Evolutionary conservation across 2,888 invertebrate species (phyloP).

Genomic region (Halocaridina rubra): DNA sequence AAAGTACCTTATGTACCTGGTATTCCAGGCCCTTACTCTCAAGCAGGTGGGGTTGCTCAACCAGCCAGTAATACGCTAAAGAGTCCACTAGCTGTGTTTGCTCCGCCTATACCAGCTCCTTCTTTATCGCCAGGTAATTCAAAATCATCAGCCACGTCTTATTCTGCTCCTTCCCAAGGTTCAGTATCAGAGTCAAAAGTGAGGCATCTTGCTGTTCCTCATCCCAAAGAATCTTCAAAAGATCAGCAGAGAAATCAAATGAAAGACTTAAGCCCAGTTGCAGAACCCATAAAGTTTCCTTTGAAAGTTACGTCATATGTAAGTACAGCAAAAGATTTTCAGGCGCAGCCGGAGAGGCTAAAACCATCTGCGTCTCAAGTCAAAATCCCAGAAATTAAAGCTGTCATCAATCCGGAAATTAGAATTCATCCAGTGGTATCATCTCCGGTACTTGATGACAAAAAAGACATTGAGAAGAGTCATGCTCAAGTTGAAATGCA

Average conservation of each 20-base stretch:
- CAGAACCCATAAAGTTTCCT: background rate
- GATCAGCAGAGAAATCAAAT: slow-evolving; percentile 24
- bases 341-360: background rate
- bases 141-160: background rate
- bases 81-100: background rate
- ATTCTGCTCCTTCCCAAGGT: background rate
- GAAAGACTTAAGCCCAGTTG: slow-evolving; percentile 7
- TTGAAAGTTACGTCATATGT: background rate
- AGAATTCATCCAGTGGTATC: slow-evolving; percentile 8
- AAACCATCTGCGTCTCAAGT: background rate
- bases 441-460: background rate
- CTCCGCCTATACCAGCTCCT: background rate
- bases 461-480: background rate
- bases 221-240: background rate
- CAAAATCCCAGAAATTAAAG: slow-evolving; percentile 28
- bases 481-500: background rate
- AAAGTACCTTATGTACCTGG: slow-evolving; percentile 83
- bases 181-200: slow-evolving; percentile 9
- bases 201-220: slow-evolving; percentile 4
- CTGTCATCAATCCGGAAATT: slow-evolving; percentile 30
- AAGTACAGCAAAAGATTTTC: slow-evolving; percentile 18
- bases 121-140: background rate
- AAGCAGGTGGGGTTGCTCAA: slow-evolving; percentile 27
- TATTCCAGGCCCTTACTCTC: slow-evolving; percentile 78
- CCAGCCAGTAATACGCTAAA: background rate